These are phyloP conservation scores for Dendrocincla fuliginosa DNA, from an alignment of 2,797 vertebrate genomes.

Conservation along the genomic window DNA sequence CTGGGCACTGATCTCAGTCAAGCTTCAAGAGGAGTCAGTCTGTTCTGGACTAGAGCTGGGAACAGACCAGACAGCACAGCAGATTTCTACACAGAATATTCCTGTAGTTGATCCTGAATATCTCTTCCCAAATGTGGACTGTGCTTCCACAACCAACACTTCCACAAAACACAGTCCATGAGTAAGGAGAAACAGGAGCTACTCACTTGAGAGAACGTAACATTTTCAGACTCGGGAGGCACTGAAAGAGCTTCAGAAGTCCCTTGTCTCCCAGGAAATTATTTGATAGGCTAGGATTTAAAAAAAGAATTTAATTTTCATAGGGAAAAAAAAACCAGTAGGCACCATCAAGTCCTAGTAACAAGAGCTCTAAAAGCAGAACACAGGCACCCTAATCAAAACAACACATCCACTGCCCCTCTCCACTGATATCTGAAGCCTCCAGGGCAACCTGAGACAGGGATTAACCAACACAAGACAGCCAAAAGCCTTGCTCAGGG, in stretches of 20 bases:
- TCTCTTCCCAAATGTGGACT: not conserved
- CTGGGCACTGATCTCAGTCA: not conserved
- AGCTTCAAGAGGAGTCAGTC: not conserved
- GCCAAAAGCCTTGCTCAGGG: not conserved
- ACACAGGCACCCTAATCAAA: not conserved
- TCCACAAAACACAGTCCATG: not conserved
- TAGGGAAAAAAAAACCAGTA: not conserved
- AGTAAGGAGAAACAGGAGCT: not conserved
- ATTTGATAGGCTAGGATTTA: conserved; percentile 68
- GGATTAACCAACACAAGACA: no score
- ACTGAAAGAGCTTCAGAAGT: not conserved
- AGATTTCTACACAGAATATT: not conserved
- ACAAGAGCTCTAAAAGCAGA: not conserved
- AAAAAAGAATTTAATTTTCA: not conserved
- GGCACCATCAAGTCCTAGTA: not conserved
- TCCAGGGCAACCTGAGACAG: not conserved
- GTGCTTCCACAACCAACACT: not conserved
- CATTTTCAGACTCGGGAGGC: conserved; percentile 51
- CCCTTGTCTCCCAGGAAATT: conserved; percentile 68
- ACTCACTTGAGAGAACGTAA: conserved; percentile 74
- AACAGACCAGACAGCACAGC: not conserved
- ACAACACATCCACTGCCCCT: not conserved
- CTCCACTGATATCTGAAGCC: not conserved
- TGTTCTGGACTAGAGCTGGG: not conserved
- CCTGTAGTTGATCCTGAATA: not conserved